These are phyloP conservation scores for Scalopus aquaticus DNA, from an alignment of 2,113 vertebrate species.

Conservation along the genomic window DNA sequence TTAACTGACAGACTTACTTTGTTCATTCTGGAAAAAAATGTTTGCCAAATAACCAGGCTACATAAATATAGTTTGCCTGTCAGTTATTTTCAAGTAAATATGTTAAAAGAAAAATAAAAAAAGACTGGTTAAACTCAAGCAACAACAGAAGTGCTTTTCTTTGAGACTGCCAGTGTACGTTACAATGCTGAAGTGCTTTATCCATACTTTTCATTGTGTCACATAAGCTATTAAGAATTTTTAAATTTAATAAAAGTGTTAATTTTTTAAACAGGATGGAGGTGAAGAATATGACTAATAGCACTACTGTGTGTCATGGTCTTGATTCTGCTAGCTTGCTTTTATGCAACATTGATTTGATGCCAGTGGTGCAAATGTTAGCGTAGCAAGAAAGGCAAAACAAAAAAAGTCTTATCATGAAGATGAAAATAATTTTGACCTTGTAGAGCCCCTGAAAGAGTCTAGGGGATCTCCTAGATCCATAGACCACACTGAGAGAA, in stretches of 20 bases:
- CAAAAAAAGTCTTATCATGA: neutral
- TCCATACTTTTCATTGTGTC: neutral
- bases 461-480: neutral
- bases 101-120: neutral
- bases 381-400: neutral
- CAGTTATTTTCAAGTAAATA: slow-evolving; percentile 46
- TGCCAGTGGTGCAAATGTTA: neutral
- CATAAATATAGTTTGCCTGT: neutral
- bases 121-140: neutral
- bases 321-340: neutral
- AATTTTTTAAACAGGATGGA: neutral
- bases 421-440: slow-evolving; percentile 21
- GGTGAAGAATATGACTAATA: neutral
- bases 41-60: neutral
- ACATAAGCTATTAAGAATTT: neutral
- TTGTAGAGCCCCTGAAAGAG: neutral
- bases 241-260: slow-evolving; percentile 16
- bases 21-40: slow-evolving; percentile 47
- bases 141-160: neutral
- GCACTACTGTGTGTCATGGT: neutral
- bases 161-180: neutral
- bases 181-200: neutral
- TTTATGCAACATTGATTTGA: slow-evolving; percentile 11
- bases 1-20: slow-evolving; percentile 8
- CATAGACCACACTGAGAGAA: neutral